Evolutionary conservation across 2,797 vertebrate species (phyloP), one percentile per base, ranked within the genome.

Genomic region (Neosilurus mollespiculum): DNA sequence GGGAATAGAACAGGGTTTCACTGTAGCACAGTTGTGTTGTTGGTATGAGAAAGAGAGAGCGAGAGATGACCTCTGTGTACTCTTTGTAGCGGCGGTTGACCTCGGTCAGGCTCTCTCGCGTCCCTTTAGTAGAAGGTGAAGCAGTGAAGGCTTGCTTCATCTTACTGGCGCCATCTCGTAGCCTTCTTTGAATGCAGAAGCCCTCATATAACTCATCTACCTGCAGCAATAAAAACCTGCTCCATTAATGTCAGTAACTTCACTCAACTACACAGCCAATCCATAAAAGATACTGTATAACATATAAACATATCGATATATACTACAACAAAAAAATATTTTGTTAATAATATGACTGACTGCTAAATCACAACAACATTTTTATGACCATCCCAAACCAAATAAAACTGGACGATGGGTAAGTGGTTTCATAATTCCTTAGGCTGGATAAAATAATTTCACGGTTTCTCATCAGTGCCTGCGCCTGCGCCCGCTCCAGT

Each of bases 201-300:
- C 96, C 97, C 92, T 99, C 98, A 0, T 98, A 99, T 87, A 99
- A 94, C 91, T 99, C 98, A n/a, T 99, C 98, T 83, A 99, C 95
- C 98, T 99, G 91, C 76, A 79, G 62, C 72, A 72, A 56, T 9
- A 85, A 59, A 86, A 58, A 80, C 64, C 73, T 14, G 53, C 20
- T 51, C 15, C 7, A 30, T 76, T 66, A 58, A 22, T 37, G 5
- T 70, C 9, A 11, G 64, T 78, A 75, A 78, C 15, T 51, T 65
- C n/a, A 14, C 66, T 81, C 4, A 78, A 67, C 64, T 76, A 86
- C 22, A 82, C 72, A 72, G 66, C 14, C 37, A 18, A 77, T 66
- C 34, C 83, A 78, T n/a, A 43, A 64, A 51, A 49, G 59, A n/a
- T 51, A 24, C 24, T 16, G 1, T n/a, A 34, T 62, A 77, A 43